Evolutionary conservation across 2,113 vertebrate genomes (phyloP).

Genomic region (Ifrita kowaldi): DNA sequence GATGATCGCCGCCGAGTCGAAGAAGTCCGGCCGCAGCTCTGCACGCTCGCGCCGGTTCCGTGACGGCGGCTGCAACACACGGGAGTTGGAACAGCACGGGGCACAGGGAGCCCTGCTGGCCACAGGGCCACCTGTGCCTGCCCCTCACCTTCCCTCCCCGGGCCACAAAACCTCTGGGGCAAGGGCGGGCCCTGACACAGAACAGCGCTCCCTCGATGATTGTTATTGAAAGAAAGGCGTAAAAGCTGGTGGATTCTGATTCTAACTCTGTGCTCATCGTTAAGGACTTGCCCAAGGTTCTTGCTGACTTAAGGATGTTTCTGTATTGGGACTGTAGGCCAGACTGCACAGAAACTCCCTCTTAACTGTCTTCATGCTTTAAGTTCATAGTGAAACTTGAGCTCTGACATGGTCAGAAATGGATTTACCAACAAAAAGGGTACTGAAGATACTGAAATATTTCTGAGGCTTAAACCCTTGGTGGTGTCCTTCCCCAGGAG

Average conservation of each 20-base stretch:
- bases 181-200: neutral
- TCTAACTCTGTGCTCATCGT: neutral
- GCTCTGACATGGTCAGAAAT: neutral
- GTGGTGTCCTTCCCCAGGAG: neutral
- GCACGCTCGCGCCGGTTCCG: constrained; percentile 95
- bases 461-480: neutral
- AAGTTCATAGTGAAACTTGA: neutral
- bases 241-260: neutral
- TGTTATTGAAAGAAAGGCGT: neutral
- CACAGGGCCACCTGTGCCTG: neutral
- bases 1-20: constrained; percentile 98
- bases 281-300: neutral
- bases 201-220: neutral
- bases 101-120: neutral
- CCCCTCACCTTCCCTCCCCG: neutral
- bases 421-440: neutral
- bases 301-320: neutral
- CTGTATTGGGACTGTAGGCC: neutral
- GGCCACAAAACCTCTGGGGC: neutral
- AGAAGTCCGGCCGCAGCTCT: constrained; percentile 98
- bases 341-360: neutral
- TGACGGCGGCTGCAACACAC: constrained; percentile 86
- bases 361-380: neutral
- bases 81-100: neutral
- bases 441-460: neutral